Evolutionary conservation across 2,113 vertebrate species (phyloP).

Genomic region (Motacilla tschutschensis): DNA sequence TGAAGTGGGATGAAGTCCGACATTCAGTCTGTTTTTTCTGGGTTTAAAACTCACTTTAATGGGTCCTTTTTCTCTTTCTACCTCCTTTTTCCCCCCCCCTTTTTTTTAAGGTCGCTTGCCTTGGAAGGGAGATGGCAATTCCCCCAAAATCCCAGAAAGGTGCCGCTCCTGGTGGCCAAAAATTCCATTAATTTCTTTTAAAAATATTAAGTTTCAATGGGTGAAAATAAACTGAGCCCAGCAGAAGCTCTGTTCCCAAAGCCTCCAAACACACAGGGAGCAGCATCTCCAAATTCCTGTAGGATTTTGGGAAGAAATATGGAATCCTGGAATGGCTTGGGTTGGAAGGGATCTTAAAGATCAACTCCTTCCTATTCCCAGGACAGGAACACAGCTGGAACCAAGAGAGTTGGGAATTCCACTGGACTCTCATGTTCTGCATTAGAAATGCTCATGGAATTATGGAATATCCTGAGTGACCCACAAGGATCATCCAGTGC

Average conservation of each 20-base stretch:
- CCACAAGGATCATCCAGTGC: neutral
- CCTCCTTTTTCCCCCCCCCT: accelerated
- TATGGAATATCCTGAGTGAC: neutral
- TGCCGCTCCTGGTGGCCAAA: neutral
- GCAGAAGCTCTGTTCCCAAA: neutral
- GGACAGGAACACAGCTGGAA: neutral
- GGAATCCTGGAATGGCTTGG: neutral
- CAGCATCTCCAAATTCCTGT: neutral
- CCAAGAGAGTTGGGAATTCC: neutral
- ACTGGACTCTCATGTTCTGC: accelerated
- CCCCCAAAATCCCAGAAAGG: accelerated
- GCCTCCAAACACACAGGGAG: neutral
- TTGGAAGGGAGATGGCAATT: neutral
- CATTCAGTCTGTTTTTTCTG: neutral
- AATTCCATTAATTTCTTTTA: neutral
- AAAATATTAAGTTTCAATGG: neutral
- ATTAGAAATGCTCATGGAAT: neutral
- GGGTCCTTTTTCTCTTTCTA: neutral
- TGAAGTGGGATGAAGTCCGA: neutral
- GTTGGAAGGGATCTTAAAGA: neutral
- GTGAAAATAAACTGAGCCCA: neutral
- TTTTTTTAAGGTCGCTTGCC: neutral
- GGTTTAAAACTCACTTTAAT: neutral
- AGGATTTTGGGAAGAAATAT: accelerated
- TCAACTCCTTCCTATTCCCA: neutral